These are phyloP conservation scores for Pseudanteris insignis DNA, from an alignment of 2,888 invertebrate genomes.

Conservation along the genomic window DNA sequence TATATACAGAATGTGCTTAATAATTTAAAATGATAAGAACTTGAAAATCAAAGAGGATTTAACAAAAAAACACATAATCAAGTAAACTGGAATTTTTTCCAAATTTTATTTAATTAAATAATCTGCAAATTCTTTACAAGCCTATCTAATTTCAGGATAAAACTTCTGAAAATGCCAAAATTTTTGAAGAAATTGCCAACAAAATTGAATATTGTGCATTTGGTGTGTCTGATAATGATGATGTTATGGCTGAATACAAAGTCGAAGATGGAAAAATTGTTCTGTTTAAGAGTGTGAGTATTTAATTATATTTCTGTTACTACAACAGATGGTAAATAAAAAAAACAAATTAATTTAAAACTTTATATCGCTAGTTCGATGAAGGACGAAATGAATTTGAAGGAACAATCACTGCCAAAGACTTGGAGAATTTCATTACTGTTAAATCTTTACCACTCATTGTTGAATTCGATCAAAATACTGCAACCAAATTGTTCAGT, in stretches of 20 bases:
- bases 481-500: slow-evolving; percentile 97
- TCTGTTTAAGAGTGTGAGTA: slow-evolving; percentile 87
- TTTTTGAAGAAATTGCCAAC: slow-evolving; percentile 83
- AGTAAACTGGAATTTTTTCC: too few relatives aligned
- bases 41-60: not conserved
- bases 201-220: slow-evolving; percentile 88
- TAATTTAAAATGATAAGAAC: too few relatives aligned
- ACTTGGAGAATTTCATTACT: slow-evolving; percentile 83
- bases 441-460: slow-evolving; percentile 88
- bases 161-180: slow-evolving; percentile 81
- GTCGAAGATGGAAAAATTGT: slow-evolving; percentile 82
- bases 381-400: slow-evolving; percentile 81
- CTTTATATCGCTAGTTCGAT: slow-evolving; percentile 90
- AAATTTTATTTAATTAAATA: too few relatives aligned
- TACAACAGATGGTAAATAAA: too few relatives aligned
- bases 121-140: not conserved
- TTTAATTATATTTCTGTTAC: too few relatives aligned
- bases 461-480: slow-evolving; percentile 97
- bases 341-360: too few relatives aligned
- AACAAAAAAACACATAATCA: not conserved
- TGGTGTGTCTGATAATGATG: slow-evolving; percentile 82
- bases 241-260: slow-evolving; percentile 81
- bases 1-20: too few relatives aligned
- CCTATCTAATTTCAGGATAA: slow-evolving; percentile 70
- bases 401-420: slow-evolving; percentile 74